Percentiles rank a stretch among this genome's conserved stretches.
Conservation (phyloP, 2,113 vertebrate genomes). For the Daubentonia madagascariensis region DNA sequence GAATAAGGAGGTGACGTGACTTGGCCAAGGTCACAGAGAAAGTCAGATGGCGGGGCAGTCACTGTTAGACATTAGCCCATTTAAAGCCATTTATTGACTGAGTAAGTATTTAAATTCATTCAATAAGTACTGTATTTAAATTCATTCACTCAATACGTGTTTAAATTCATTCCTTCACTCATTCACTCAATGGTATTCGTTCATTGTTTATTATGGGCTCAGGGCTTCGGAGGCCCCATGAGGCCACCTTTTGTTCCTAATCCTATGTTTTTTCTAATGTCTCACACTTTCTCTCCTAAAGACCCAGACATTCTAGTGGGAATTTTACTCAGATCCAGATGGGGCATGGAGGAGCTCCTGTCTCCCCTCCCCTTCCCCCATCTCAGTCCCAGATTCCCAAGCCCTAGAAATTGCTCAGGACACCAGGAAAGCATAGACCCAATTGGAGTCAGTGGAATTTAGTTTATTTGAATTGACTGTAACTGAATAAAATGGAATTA, state of each 20-base stretch:
- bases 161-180: background rate
- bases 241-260: background rate
- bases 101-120: background rate
- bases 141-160: background rate
- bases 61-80: background rate
- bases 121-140: background rate
- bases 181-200: background rate
- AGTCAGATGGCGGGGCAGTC: background rate
- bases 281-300: background rate
- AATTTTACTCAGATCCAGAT: background rate
- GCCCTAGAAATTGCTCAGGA: slow-evolving; percentile 39
- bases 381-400: background rate
- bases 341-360: background rate
- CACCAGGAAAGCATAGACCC: slow-evolving; percentile 7
- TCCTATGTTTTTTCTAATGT: background rate
- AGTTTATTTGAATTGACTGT: slow-evolving; percentile 70
- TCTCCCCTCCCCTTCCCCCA: fast-evolving
- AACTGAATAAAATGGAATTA: slow-evolving; percentile 72
- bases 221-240: no score
- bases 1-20: background rate
- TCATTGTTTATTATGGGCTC: background rate
- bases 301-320: background rate
- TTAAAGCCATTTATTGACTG: background rate
- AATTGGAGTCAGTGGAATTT: slow-evolving; percentile 63
- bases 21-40: background rate